Base-by-base conservation (phyloP, 2,797 vertebrate genomes). In the Scarus forsteni region DNA sequence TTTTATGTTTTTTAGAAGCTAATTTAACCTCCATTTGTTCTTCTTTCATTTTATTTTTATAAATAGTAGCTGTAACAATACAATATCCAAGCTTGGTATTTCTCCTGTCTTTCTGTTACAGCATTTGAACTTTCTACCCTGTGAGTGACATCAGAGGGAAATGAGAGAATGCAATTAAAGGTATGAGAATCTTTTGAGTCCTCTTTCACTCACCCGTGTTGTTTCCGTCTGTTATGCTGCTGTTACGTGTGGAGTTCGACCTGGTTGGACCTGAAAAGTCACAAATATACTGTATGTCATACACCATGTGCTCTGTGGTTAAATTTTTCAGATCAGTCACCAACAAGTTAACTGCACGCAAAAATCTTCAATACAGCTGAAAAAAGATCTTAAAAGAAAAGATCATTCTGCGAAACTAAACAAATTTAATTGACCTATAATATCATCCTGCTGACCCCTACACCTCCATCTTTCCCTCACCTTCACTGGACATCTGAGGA, bases 261-360 rank as follows among this genome's bases (percentile, higher is more conserved):
- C n/a, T 56, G 4, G 9, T 14, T 1, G 77, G 58, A 44, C 3
- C 90, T 92, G 74, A 16, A 61, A 73, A 61, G 36, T 38, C 45
- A 62, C 1, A 64, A 51, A 68, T 0, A 18, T 8, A 10, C n/a
- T 27, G 27, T 27, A 27, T 27, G 10, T 8, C 27, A 42, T 52
- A 51, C 27, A 5, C n/a, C 19, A 7, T 50, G 49, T 12, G 6
- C 11, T 50, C 8, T 40, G 13, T 18, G 3, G 10, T 18, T 11
- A 1, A 19, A 11, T n/a, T 43, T 14, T 36, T 54, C 38, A 57
- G 14, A 18, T 38, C 7, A 43, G 16, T 7, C 39, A 34, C 18
- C 42, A 50, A 35, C 6, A 14, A 8, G 7, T 39, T 55, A 4
- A 19, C 1, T 8, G 36, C 35, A 3, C 10, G 44, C 27, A 19